Percentiles rank a stretch among this genome's conserved stretches.
phyloP scores from a whole-genome alignment of 2,888 invertebrate species.

The Cheiracanthium punctorium region DNA sequence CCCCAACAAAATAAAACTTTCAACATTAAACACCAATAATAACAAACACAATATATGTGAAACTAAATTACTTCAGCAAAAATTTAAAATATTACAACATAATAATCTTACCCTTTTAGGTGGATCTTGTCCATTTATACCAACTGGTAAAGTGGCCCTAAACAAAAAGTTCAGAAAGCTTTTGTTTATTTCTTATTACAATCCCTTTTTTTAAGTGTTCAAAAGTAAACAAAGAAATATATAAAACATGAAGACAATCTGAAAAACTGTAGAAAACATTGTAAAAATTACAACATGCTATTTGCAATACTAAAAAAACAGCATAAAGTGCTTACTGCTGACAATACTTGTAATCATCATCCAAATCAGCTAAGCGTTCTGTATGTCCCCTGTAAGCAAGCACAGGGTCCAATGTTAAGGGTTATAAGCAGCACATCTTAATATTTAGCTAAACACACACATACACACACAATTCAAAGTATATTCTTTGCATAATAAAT shows the following conservation, averaged over 20 bases:
- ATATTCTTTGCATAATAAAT: not conserved
- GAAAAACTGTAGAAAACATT: too few relatives aligned
- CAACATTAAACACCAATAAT: too few relatives aligned
- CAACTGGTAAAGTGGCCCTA: slow-evolving; percentile 59
- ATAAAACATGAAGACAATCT: too few relatives aligned
- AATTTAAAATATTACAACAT: not conserved
- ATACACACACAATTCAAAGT: not conserved
- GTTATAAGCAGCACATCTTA: slow-evolving; percentile 47
- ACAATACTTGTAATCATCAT: slow-evolving; percentile 72
- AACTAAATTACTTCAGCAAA: too few relatives aligned
- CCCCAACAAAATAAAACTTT: too few relatives aligned
- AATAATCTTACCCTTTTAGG: slow-evolving; percentile 41
- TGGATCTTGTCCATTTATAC: slow-evolving; percentile 46
- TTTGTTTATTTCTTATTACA: too few relatives aligned
- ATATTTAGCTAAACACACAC: slow-evolving; percentile 42
- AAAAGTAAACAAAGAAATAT: too few relatives aligned
- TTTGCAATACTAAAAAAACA: slow-evolving; percentile 27
- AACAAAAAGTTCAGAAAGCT: not conserved
- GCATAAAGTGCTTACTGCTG: slow-evolving; percentile 67
- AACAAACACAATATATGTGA: too few relatives aligned
- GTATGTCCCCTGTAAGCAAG: slow-evolving; percentile 75
- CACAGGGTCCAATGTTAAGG: slow-evolving; percentile 62
- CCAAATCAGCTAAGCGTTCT: slow-evolving; percentile 74
- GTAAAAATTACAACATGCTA: slow-evolving; percentile 34
- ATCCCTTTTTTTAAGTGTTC: too few relatives aligned